Evolutionary conservation across 2,888 invertebrate species (phyloP), one percentile per base, ranked within the genome.

Genomic region (Mythimna ferrago): DNA sequence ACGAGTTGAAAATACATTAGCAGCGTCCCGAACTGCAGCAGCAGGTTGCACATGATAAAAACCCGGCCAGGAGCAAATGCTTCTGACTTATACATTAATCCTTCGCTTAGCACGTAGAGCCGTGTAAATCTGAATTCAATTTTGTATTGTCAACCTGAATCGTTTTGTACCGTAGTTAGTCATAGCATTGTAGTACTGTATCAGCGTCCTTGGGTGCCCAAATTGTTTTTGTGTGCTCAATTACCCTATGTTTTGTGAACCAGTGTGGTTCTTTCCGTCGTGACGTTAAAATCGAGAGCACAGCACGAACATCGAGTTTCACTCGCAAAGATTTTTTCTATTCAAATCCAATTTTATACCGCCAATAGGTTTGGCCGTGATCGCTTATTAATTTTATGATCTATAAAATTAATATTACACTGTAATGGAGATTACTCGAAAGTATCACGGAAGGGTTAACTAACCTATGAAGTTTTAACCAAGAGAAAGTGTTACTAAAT

Each of bases 251-350:
- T 82, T 86, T 86, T 75, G 80, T 78, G 80, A 78, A 78, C 66
- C 82, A 85, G 82, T 64, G 78, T 71, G 63, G 38, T 63, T 75
- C 64, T 74, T 84, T 83, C 82, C 79, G 83, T 85, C 88, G 88
- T 89, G 87, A 87, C 87, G 80, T 81, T 84, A 83, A 88, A 91
- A 91, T 90, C 86, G 90, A 93, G 91, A 92, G 86, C 92, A 89
- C 76, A 80, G 68, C 76, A 74, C 70, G 69, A 72, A 70, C 61
- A 74, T 58, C 81, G 79, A 86, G 88, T 92, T 93, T 92, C 90
- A 89, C 90, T 90, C 82, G 78, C 82, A 78, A 74, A 76, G 41
- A 78, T 81, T 89, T 88, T 90, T 89, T 89, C 87, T 83, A 80
- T 79, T 61, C 74, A 86, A 90, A 86, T 83, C 80, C 41, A 81